phyloP scores from a whole-genome alignment of 2,888 invertebrate genomes.

The Hesperia comma region DNA sequence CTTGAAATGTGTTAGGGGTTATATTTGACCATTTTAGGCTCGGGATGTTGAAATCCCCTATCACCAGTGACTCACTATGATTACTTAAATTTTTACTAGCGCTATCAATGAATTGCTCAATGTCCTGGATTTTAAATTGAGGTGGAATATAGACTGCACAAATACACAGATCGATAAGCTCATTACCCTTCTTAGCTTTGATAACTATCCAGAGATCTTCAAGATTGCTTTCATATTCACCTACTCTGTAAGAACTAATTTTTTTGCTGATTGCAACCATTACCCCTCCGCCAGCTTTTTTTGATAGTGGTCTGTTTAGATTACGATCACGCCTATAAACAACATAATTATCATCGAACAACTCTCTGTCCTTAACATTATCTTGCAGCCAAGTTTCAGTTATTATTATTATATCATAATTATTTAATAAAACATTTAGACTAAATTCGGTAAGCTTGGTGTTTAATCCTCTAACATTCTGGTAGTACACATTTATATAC shows the following conservation, averaged over 20 bases:
- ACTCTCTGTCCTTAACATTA: constrained; percentile 12
- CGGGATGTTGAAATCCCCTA: constrained; percentile 13
- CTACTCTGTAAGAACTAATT: not conserved
- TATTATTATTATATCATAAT: constrained; percentile 23
- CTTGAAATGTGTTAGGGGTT: not conserved
- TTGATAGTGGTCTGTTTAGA: not conserved
- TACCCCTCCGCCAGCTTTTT: constrained; percentile 12
- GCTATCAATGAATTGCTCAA: not conserved
- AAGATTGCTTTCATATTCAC: not conserved
- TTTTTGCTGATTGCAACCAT: constrained; percentile 3
- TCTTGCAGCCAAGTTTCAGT: constrained; percentile 25
- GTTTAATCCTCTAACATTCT: constrained; percentile 11
- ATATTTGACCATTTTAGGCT: constrained; percentile 1
- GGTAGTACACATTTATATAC: constrained; percentile 9
- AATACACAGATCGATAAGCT: not conserved
- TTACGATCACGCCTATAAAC: constrained; percentile 13
- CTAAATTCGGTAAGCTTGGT: constrained; percentile 13
- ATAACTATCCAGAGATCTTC: constrained; percentile 7
- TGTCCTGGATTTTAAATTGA: not conserved
- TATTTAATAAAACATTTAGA: constrained; percentile 6
- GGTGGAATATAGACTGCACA: constrained; percentile 9
- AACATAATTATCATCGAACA: constrained; percentile 20
- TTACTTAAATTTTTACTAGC: not conserved
- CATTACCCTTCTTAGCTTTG: not conserved
- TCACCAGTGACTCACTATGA: not conserved